Conservation (phyloP, 2,113 vertebrate genomes). For the Crotalus horridus region DNA sequence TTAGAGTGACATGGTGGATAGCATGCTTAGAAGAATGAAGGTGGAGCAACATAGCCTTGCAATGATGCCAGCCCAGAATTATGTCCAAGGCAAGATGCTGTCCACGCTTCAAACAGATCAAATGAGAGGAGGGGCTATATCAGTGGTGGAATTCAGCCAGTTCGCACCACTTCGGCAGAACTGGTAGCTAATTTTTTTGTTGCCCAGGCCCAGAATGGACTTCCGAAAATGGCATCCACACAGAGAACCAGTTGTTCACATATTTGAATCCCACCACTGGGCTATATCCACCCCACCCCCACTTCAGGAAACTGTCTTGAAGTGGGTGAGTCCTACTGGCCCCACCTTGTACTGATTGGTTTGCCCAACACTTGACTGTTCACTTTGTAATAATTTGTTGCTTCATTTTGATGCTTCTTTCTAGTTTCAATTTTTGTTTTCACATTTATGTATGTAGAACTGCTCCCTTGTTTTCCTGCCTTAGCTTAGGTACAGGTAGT, state of each 20-base stretch:
- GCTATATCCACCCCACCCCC: background rate
- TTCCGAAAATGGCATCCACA: no score
- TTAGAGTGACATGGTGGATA: background rate
- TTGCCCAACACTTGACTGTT: background rate
- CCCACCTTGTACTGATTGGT: background rate
- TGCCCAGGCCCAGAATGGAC: no score
- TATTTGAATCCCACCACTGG: background rate
- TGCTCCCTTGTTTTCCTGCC: background rate
- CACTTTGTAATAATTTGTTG: background rate
- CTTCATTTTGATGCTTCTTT: background rate
- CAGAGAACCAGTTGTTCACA: no score
- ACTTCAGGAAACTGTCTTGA: background rate
- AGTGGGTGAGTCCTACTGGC: background rate
- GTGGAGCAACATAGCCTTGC: background rate
- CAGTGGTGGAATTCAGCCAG: background rate
- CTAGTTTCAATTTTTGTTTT: fast-evolving
- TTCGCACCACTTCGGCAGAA: no score
- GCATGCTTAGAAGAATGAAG: background rate
- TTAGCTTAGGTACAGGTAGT: fast-evolving
- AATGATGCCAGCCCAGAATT: background rate
- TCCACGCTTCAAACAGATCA: background rate
- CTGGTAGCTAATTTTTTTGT: no score
- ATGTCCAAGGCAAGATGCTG: background rate
- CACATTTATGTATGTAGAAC: background rate
- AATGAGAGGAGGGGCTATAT: background rate